Base-by-base conservation (phyloP, 2,888 invertebrate species). In the Adela reaumurella region DNA sequence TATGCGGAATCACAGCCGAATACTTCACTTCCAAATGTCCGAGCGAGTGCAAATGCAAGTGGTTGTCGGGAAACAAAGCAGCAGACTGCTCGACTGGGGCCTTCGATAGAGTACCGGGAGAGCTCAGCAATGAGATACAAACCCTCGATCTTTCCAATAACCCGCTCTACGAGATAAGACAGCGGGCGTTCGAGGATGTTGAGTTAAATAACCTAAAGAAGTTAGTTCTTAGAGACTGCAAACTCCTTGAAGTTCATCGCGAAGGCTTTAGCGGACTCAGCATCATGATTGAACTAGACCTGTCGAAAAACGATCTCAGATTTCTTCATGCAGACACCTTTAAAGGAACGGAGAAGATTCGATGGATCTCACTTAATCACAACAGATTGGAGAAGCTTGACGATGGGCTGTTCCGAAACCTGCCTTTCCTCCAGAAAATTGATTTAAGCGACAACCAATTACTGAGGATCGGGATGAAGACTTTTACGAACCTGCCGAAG, bases 31-130 rank as follows among this genome's bases (percentile, higher is more conserved):
- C 74, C 24, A 81, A 83, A 62, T 90, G 89, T 65, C 83, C 85
- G 10, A 64, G 78, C 54, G 77, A 78, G 50, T 94, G 94, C 74
- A 85, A 86, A 61, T 94, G 94, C 66, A 86, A 88, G 54, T 94
- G 94, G 94, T 86, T 86, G 20, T 87, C 87, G 51, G 93, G 94
- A 5, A 91, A 88, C 66, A 92, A 89, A 64, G 86, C 87, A 18
- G 94, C 92, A 1, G 89, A 92, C 57, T 95, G 95, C 65, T 83
- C 83, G 29, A 78, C 82, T 49, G 81, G 83, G 41, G 78, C 82
- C n/a, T 78, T 91, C 28, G 81, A 78, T 45, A 74, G 83, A 24
- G 85, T 95, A 55, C 94, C 94, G 0, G 77, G 74, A 52, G 83
- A 84, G 48, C 73, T 94, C 29, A 90, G 89, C 62, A 72, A 83